Base-by-base conservation (phyloP, 2,888 invertebrate species). In the Portevinia maculata region DNA sequence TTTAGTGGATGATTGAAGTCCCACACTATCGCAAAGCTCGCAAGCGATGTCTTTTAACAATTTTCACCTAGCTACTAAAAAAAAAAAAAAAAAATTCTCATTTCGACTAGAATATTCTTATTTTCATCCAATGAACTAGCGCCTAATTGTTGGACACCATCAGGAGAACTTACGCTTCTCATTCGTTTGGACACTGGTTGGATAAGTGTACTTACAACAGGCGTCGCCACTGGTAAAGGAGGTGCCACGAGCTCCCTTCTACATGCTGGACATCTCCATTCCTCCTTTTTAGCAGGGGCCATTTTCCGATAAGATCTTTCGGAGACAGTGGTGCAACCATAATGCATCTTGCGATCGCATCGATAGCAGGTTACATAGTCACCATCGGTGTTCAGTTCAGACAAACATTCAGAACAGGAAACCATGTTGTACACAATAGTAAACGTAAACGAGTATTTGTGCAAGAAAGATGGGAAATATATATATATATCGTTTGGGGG, bases 171-270 rank as follows among this genome's bases (percentile, higher is more conserved):
- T 17, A 44, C 44, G 11, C 21, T 21, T 48, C 48, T 24, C 21
- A 48, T 24, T 28, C 48, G 11, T n/a, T 48, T 48, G 24, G 48
- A 48, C 48, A 28, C 4, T 11, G 48, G 48, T 11, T 9, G 48
- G 21, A 24, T 48, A 24, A 24, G n/a, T 24, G 48, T 3, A 24
- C 17, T 5, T 44, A 17, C 44, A 44, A n/a, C 8, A 13, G 48
- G 39, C n/a, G 13, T 48, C 5, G 24, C 24, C n/a, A 3, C 24
- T 11, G 28, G 48, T 48, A 19, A 17, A 19, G 19, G n/a, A n/a
- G 11, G 11, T 13, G 13, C 30, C 17, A 17, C 17, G 15, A 52
- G 32, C 17, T 30, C 17, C 15, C 3, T 52, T 15, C 28, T 28
- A 24, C 50, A 50, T 13, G 19, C 19, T 11, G 44, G 9, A 11